These are phyloP conservation scores for Chrysopilus asiliformis DNA, from an alignment of 2,888 invertebrate genomes.

Conservation along the genomic window DNA sequence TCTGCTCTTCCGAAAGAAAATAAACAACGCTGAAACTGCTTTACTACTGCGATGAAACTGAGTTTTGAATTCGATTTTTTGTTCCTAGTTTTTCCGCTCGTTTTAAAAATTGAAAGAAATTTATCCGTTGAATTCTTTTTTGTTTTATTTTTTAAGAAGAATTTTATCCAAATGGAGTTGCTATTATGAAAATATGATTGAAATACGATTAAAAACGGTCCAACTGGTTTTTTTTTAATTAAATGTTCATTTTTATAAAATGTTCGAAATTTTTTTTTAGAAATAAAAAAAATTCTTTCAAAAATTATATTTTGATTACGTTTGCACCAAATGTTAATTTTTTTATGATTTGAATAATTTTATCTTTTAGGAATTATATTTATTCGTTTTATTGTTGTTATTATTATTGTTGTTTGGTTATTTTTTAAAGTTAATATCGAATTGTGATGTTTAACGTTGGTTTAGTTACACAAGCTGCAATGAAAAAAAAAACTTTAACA, in stretches of 20 bases:
- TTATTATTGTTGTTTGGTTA: conserved; percentile 6
- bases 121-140: not conserved
- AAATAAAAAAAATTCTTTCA: too few species aligned
- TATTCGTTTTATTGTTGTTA: too few species aligned
- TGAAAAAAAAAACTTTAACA: not conserved
- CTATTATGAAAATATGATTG: not conserved
- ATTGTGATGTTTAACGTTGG: conserved; percentile 37
- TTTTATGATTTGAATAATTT: too few species aligned
- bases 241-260: conserved; percentile 1
- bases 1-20: too few species aligned
- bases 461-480: conserved; percentile 38
- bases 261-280: conserved; percentile 3
- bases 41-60: not conserved
- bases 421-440: conserved; percentile 6
- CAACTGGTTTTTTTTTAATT: not conserved
- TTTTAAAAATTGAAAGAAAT: not conserved
- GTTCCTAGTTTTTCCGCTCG: not conserved
- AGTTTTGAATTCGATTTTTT: not conserved
- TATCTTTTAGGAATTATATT: too few species aligned
- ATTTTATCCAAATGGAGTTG: not conserved
- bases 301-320: too few species aligned
- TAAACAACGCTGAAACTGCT: too few species aligned
- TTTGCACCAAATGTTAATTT: too few species aligned
- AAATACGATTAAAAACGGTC: not conserved
- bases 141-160: not conserved